These are phyloP conservation scores for Perizoma flavofasciatum DNA, from an alignment of 2,888 invertebrate species.

Conservation along the genomic window DNA sequence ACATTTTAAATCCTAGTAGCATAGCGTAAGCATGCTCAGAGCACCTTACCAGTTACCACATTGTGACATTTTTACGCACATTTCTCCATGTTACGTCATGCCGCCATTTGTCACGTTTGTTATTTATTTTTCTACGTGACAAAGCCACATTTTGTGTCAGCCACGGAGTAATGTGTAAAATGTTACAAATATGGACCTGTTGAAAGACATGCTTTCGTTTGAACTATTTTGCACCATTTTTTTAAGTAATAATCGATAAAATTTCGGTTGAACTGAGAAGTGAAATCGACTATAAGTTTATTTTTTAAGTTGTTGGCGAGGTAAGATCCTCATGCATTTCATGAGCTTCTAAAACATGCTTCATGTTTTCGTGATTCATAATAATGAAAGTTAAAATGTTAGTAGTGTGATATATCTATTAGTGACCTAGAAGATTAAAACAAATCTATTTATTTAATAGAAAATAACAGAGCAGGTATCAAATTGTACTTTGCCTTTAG, in stretches of 20 bases:
- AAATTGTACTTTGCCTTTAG: not conserved
- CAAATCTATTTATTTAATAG: too few species aligned
- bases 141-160: too few species aligned
- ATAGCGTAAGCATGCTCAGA: constrained; percentile 42
- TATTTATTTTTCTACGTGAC: too few species aligned
- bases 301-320: not conserved
- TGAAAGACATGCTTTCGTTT: constrained; percentile 14
- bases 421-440: not conserved
- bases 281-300: too few species aligned
- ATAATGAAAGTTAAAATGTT: not conserved
- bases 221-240: not conserved
- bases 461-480: not conserved
- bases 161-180: too few species aligned
- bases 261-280: too few species aligned
- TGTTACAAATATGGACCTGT: not conserved
- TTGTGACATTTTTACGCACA: too few species aligned
- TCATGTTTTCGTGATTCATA: not conserved
- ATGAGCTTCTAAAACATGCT: constrained; percentile 12
- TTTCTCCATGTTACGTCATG: too few species aligned
- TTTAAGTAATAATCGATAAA: too few species aligned
- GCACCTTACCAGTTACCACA: not conserved
- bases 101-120: too few species aligned
- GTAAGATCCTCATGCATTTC: not conserved
- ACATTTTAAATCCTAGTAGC: not conserved
- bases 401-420: not conserved